phyloP scores from a whole-genome alignment of 2,888 invertebrate genomes.

The Amiota mariae region DNA sequence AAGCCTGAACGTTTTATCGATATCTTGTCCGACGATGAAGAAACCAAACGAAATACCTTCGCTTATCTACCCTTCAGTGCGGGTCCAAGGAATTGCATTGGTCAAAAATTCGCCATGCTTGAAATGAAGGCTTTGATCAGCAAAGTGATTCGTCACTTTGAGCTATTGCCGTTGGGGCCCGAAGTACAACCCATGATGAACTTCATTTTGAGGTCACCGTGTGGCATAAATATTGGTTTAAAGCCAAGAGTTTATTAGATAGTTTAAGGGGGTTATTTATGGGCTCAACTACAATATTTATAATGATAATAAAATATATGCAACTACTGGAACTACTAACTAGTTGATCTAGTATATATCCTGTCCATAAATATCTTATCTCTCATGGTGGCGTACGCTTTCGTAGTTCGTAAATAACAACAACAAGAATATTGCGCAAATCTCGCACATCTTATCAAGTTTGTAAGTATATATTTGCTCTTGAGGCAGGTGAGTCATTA shows the following conservation, averaged over 20 bases:
- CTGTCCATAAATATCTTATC: neutral
- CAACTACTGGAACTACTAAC: too few relatives aligned
- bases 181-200: slow-evolving; percentile 55
- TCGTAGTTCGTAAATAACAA: neutral
- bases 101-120: slow-evolving; percentile 68
- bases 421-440: slow-evolving; percentile 16
- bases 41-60: slow-evolving; percentile 47
- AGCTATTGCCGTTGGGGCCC: slow-evolving; percentile 57
- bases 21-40: slow-evolving; percentile 49
- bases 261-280: neutral
- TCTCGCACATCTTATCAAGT: neutral
- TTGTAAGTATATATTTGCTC: neutral
- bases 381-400: neutral
- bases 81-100: slow-evolving; percentile 67
- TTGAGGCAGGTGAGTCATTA: neutral
- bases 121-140: slow-evolving; percentile 65
- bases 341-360: too few relatives aligned
- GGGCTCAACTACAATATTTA: neutral
- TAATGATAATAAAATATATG: too few relatives aligned
- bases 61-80: slow-evolving; percentile 67
- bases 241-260: slow-evolving; percentile 46
- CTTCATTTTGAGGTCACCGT: slow-evolving; percentile 58
- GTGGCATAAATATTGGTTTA: slow-evolving; percentile 58
- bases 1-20: slow-evolving; percentile 69
- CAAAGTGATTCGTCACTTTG: slow-evolving; percentile 60